Percentiles rank a stretch among this genome's conserved stretches.
These are phyloP conservation scores for Butastur rufipennis DNA, from an alignment of 2,113 vertebrate species.

Conservation along the genomic window DNA sequence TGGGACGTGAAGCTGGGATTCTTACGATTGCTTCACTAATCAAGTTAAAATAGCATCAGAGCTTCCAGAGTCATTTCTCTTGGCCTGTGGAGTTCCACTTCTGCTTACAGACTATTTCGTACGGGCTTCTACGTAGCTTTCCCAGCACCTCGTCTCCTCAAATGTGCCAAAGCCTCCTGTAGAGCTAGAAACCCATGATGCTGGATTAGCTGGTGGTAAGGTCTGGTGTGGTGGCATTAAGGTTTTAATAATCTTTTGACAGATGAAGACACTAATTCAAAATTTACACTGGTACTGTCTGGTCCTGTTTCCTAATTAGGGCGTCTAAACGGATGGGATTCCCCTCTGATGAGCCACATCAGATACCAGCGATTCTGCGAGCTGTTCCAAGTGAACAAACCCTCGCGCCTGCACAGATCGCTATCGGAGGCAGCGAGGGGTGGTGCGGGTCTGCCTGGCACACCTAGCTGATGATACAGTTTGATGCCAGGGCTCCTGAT, in stretches of 20 bases:
- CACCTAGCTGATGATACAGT: not conserved
- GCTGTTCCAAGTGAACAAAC: conserved; percentile 8
- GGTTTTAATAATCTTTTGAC: not conserved
- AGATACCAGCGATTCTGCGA: not conserved
- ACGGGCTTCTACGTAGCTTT: not conserved
- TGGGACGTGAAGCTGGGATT: not conserved
- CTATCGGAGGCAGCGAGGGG: not conserved
- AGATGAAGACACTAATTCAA: not conserved
- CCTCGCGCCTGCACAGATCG: not conserved
- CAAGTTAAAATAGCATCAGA: not conserved
- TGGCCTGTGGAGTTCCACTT: not conserved
- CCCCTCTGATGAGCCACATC: conserved; percentile 37
- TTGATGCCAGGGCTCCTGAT: not conserved
- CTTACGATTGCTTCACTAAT: not conserved
- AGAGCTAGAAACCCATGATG: not conserved
- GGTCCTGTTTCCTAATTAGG: conserved; percentile 2
- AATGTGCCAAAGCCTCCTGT: not conserved
- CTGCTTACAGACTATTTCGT: not conserved
- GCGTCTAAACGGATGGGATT: not conserved
- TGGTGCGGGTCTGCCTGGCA: not conserved
- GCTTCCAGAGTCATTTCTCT: not conserved
- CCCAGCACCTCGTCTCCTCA: not conserved
- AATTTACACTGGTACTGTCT: not conserved
- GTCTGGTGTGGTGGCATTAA: not conserved
- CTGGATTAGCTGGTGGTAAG: not conserved